Evolutionary conservation across 2,888 invertebrate species (phyloP), one percentile per base, ranked within the genome.

Genomic region (Dicranocentrus wangi): DNA sequence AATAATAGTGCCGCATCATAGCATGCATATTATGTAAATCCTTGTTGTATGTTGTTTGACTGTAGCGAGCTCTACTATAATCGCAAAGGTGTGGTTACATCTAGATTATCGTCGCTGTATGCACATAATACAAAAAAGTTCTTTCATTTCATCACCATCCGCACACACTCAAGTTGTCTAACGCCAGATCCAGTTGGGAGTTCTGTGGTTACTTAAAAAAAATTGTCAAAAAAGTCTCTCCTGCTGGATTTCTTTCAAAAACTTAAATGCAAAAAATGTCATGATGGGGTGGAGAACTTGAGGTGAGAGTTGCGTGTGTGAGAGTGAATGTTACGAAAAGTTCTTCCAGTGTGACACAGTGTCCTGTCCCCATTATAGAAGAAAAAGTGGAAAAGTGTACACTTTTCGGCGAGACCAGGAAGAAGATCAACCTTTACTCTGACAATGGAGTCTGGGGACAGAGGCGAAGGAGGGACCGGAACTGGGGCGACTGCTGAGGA

Each of bases 361-460:
- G 61, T 17, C 61, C 61, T 61, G 61, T 17, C 61, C 61, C 32
- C 61, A 21, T 55, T 61, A 28, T n/a, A 32, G 19, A 61, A 8
- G 61, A 32, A 21, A 19, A 32, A 19, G 32, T 61, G 61, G 17
- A 61, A 19, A 17, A 10, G 19, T 19, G 53, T 53, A 21, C n/a
- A n/a, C n/a, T n/a, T n/a, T n/a, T n/a, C n/a, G n/a, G n/a, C n/a
- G 15, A 10, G 47, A 47, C 47, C 2, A 10, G n/a, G 47, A 47
- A 15, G 28, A 32, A 8, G 1, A 28, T 28, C 61, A 61, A 21
- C 55, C 25, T 27, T 19, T 17, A 53, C 53, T 47, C 58, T 60
- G 61, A 70, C 25, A 65, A 79, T 79, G 78, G 78, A 79, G 65
- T 53, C 78, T 21, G 71, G 65, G 39, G 63, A 70, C 47, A 61